Conservation (phyloP, 2,797 vertebrate species). For the Darevskia nairensis region DNA sequence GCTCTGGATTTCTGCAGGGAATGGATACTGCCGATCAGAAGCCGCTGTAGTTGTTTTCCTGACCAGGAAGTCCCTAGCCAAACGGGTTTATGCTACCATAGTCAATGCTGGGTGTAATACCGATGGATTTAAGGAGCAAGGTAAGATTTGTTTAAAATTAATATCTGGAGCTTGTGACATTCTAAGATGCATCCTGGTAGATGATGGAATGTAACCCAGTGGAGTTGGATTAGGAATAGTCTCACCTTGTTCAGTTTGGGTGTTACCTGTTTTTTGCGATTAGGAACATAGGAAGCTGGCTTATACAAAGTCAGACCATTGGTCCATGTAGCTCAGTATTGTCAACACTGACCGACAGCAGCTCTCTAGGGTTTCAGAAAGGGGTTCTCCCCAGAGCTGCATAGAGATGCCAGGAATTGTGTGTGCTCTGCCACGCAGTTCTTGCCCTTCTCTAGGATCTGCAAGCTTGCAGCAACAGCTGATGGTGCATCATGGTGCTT, state of each 20-base stretch:
- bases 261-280: neutral
- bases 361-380: neutral
- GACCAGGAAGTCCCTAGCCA: slow-evolving; percentile 88
- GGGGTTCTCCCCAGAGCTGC: too few species aligned
- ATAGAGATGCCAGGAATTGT: neutral
- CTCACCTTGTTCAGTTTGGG: neutral
- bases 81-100: slow-evolving; percentile 92
- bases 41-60: slow-evolving; percentile 88
- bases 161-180: neutral
- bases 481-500: neutral
- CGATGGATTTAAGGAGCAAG: slow-evolving; percentile 96
- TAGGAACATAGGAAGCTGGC: neutral
- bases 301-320: neutral
- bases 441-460: neutral
- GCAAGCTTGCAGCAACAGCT: neutral
- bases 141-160: slow-evolving; percentile 70
- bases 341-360: neutral
- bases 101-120: slow-evolving; percentile 93
- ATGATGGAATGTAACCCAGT: neutral
- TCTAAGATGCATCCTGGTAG: neutral
- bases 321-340: neutral
- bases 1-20: slow-evolving; percentile 76
- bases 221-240: neutral
- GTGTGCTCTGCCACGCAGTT: neutral
- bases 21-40: slow-evolving; percentile 95